phyloP scores from a whole-genome alignment of 2,113 vertebrate genomes.

The Pituophis catenifer region DNA sequence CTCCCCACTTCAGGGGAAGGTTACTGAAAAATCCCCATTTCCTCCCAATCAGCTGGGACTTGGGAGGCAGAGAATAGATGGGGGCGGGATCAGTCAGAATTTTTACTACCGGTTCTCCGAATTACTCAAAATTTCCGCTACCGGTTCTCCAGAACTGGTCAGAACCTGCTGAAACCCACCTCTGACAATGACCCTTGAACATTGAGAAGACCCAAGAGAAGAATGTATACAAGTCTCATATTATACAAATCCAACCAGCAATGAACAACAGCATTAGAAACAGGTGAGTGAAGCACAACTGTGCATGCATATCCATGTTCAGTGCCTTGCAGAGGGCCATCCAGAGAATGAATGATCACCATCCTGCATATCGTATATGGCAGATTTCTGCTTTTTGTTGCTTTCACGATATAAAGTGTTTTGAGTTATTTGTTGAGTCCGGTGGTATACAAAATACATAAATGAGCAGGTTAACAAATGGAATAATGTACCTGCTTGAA shows the following conservation, averaged over 20 bases:
- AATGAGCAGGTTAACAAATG: neutral
- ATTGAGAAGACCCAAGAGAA: neutral
- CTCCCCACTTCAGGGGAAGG: too few relatives aligned
- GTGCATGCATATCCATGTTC: neutral
- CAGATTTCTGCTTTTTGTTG: neutral
- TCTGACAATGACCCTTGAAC: neutral
- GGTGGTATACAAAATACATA: neutral
- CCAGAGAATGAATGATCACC: neutral
- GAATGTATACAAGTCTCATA: neutral
- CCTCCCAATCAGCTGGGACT: too few relatives aligned
- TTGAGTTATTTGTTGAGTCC: neutral
- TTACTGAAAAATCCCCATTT: too few relatives aligned
- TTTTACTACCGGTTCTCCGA: too few relatives aligned
- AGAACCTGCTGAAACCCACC: too few relatives aligned
- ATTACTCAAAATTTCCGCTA: too few relatives aligned
- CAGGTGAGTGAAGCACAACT: neutral
- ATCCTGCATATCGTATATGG: neutral
- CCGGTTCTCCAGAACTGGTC: too few relatives aligned
- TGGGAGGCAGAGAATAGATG: too few relatives aligned
- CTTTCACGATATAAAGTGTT: neutral
- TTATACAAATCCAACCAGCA: neutral
- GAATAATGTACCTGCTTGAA: neutral
- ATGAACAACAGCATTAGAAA: neutral
- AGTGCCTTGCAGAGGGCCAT: neutral
- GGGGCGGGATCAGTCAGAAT: too few relatives aligned